Evolutionary conservation across 1,140 invertebrate species (phyloP).

Genomic region (Aphidius gifuensis): DNA sequence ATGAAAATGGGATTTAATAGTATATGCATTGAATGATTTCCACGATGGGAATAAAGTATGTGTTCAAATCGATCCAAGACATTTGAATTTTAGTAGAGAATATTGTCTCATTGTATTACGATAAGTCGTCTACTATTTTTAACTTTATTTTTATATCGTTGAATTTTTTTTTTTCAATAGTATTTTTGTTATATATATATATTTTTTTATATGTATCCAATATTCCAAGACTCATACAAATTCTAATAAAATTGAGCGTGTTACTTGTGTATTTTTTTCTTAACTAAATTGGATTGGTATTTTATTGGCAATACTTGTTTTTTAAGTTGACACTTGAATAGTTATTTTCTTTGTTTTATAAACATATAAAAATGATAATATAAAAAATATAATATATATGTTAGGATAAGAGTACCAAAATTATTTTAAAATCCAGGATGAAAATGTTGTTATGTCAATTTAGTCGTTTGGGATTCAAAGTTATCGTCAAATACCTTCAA

Average conservation of each 20-base stretch:
- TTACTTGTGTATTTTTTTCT: slow-evolving; percentile 22
- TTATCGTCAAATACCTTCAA: too few species aligned
- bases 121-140: not conserved
- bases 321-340: slow-evolving; percentile 27
- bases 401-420: too few species aligned
- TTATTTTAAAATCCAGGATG: too few species aligned
- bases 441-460: too few species aligned
- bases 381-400: too few species aligned
- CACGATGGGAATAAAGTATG: not conserved
- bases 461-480: too few species aligned
- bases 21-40: too few species aligned
- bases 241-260: slow-evolving; percentile 23
- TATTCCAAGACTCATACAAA: not conserved
- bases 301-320: slow-evolving; percentile 42
- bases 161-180: not conserved
- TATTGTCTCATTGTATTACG: slow-evolving; percentile 10
- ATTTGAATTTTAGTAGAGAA: slow-evolving; percentile 22
- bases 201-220: not conserved
- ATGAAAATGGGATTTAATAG: too few species aligned
- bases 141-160: too few species aligned
- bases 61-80: slow-evolving; percentile 17
- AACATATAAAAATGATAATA: too few species aligned
- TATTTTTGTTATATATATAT: not conserved
- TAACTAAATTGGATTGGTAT: slow-evolving; percentile 38
- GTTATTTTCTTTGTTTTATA: not conserved